Evolutionary conservation across 1,140 invertebrate species (phyloP).

Genomic region (Lineus longissimus): DNA sequence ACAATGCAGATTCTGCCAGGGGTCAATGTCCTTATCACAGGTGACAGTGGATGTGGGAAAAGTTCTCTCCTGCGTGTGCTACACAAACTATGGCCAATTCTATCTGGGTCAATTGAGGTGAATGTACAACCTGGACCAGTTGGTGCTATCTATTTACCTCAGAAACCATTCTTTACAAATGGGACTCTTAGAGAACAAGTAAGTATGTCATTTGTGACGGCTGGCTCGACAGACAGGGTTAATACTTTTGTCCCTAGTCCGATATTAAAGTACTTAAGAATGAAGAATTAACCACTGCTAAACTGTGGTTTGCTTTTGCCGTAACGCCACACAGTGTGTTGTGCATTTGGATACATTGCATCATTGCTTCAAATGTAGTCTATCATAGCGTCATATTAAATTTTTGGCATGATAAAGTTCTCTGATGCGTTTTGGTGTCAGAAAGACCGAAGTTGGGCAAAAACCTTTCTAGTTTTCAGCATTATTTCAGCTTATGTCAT

Average conservation of each 20-base stretch:
- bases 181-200: constrained; percentile 61
- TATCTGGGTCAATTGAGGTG: constrained; percentile 35
- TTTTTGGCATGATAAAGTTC: too few species aligned
- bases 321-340: too few species aligned
- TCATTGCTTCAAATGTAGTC: too few species aligned
- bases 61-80: constrained; percentile 61
- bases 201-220: neutral
- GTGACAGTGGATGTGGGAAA: constrained; percentile 63
- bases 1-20: constrained; percentile 54
- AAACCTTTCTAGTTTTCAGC: neutral
- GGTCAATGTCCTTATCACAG: constrained; percentile 58
- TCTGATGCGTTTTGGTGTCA: too few species aligned
- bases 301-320: neutral
- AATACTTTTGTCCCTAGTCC: too few species aligned
- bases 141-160: constrained; percentile 59
- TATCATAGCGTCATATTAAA: too few species aligned
- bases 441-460: too few species aligned
- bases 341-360: too few species aligned
- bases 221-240: neutral
- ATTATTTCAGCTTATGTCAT: neutral
- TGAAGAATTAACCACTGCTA: too few species aligned
- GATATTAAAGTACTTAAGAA: too few species aligned
- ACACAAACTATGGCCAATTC: constrained; percentile 58
- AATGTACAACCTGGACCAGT: constrained; percentile 31
- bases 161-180: constrained; percentile 62